Conservation (phyloP, 2,113 vertebrate species). For the Chaetorhynchus papuensis region DNA sequence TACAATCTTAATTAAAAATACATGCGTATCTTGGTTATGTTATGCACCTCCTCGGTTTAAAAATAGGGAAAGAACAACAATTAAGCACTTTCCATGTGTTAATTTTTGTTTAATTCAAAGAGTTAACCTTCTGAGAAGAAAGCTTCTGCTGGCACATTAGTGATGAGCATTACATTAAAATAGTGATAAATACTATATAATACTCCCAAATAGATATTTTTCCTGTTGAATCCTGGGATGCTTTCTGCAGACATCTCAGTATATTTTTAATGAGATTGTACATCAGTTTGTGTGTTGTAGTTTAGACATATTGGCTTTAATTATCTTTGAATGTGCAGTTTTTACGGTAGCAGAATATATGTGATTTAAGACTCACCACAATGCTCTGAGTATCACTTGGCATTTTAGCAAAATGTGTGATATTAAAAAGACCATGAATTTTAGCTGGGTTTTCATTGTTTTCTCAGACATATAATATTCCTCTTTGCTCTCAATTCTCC, state of each 20-base stretch:
- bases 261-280: conserved; percentile 59
- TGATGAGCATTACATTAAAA: conserved; percentile 31
- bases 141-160: conserved; percentile 40
- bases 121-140: conserved; percentile 56
- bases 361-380: conserved; percentile 40
- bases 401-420: conserved; percentile 51
- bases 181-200: conserved; percentile 18
- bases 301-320: conserved; percentile 53
- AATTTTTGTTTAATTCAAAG: conserved; percentile 48
- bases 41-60: conserved; percentile 10
- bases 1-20: conserved; percentile 59
- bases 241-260: conserved; percentile 22
- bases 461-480: conserved; percentile 3
- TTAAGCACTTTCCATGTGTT: conserved; percentile 17
- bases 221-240: neutral
- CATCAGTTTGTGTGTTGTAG: conserved; percentile 44
- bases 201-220: conserved; percentile 31
- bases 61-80: conserved; percentile 34
- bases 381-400: conserved; percentile 31
- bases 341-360: conserved; percentile 45
- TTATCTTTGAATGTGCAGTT: conserved; percentile 61
- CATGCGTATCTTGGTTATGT: conserved; percentile 2
- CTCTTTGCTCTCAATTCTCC: neutral
- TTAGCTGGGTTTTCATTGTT: conserved; percentile 51
- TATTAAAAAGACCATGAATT: conserved; percentile 54